A percentile compares a stretch with the other conserved stretches of the same genome.
Conservation (phyloP, 2,888 invertebrate genomes). For the Amphiduros pacificus region DNA sequence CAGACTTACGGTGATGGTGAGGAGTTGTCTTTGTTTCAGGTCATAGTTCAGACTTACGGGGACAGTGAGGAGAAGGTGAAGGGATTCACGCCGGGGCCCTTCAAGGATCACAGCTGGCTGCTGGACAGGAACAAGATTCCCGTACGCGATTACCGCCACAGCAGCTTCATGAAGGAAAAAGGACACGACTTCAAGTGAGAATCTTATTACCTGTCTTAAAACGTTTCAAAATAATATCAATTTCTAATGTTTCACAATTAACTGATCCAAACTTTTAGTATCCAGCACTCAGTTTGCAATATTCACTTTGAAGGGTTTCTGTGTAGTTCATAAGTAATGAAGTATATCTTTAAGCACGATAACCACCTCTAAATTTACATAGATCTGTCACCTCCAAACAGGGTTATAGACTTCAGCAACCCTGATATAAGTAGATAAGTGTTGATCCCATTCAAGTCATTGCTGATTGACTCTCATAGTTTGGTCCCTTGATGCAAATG, state of each 20-base stretch:
- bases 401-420: no score
- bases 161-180: constrained; percentile 13
- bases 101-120: constrained; percentile 17
- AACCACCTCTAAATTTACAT: no score
- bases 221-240: neutral
- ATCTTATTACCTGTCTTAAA: neutral
- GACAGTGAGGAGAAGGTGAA: neutral
- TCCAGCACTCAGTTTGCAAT: neutral
- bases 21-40: no score
- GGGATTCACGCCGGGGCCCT: constrained; percentile 28
- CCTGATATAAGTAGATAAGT: no score
- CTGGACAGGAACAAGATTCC: constrained; percentile 25
- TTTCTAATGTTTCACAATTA: neutral
- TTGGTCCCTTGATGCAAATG: no score
- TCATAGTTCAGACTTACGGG: neutral
- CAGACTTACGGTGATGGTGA: no score
- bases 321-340: no score
- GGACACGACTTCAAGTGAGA: constrained; percentile 32
- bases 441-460: no score
- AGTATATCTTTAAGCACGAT: no score
- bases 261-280: neutral
- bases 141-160: constrained; percentile 23
- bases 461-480: no score
- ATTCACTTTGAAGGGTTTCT: no score
- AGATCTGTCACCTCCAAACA: no score